phyloP scores from a whole-genome alignment of 1,140 invertebrate genomes.

The Nasonia longicornis region DNA sequence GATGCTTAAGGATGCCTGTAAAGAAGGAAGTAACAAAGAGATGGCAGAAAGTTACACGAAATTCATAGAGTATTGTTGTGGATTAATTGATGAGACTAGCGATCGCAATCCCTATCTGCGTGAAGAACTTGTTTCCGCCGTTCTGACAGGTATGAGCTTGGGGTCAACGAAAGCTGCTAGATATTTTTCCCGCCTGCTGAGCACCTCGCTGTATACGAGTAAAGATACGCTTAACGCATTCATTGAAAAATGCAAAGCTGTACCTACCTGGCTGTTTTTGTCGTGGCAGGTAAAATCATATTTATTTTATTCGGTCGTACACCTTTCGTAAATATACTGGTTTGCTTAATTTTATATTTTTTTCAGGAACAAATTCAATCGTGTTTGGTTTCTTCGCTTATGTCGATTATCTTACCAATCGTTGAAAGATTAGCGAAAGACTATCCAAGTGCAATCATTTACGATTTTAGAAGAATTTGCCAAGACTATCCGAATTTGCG shows the following conservation, averaged over 20 bases:
- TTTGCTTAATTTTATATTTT: background rate
- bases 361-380: conserved; percentile 72
- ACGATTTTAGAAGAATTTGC: conserved; percentile 71
- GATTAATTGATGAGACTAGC: background rate
- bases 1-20: conserved; percentile 3
- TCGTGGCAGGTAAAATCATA: conserved; percentile 71
- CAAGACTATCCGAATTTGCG: conserved; percentile 58
- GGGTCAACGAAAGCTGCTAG: background rate
- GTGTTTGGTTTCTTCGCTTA: conserved; percentile 57
- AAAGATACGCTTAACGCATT: conserved; percentile 58
- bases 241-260: conserved; percentile 33
- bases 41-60: conserved; percentile 4
- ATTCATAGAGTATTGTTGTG: conserved; percentile 22
- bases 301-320: background rate
- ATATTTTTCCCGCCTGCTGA: conserved; percentile 38
- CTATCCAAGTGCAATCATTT: conserved; percentile 78
- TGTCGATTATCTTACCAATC: conserved; percentile 64
- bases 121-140: conserved; percentile 20
- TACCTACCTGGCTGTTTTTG: conserved; percentile 75
- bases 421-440: conserved; percentile 69
- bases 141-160: conserved; percentile 30
- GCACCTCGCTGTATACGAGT: conserved; percentile 55
- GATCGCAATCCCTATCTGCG: background rate
- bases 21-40: background rate
- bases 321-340: background rate